Evolutionary conservation across 2,113 vertebrate species (phyloP).

Genomic region (Phyllostomus discolor): DNA sequence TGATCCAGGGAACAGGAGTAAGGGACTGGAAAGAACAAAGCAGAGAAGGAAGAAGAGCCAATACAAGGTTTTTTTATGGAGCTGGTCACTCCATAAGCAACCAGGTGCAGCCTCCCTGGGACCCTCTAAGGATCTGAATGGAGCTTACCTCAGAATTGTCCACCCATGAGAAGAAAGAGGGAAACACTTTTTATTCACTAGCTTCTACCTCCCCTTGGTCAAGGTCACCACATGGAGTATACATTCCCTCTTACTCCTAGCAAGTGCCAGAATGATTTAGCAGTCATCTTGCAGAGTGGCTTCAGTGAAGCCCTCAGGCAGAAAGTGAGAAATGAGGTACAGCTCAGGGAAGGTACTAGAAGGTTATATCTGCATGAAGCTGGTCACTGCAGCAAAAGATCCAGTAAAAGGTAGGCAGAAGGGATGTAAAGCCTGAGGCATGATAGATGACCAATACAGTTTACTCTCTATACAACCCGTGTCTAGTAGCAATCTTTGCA

Average conservation of each 20-base stretch:
- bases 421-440: background rate
- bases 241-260: background rate
- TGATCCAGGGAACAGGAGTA: background rate
- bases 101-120: background rate
- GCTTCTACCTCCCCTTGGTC: background rate
- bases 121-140: background rate
- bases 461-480: background rate
- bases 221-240: background rate
- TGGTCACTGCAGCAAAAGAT: background rate
- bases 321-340: background rate
- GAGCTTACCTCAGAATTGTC: background rate
- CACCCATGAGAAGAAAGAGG: background rate
- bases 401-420: background rate
- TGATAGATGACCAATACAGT: background rate
- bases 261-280: background rate
- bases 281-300: background rate
- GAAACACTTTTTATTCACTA: background rate
- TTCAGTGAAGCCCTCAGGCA: background rate
- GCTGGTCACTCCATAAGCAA: background rate
- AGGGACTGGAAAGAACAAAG: background rate
- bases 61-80: background rate
- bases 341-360: background rate
- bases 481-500: background rate
- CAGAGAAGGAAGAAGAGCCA: background rate
- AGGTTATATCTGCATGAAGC: background rate